Percentiles rank a stretch among this genome's conserved stretches.
These are phyloP conservation scores for Connochaetes taurinus DNA, from an alignment of 2,113 vertebrate species.

Conservation along the genomic window DNA sequence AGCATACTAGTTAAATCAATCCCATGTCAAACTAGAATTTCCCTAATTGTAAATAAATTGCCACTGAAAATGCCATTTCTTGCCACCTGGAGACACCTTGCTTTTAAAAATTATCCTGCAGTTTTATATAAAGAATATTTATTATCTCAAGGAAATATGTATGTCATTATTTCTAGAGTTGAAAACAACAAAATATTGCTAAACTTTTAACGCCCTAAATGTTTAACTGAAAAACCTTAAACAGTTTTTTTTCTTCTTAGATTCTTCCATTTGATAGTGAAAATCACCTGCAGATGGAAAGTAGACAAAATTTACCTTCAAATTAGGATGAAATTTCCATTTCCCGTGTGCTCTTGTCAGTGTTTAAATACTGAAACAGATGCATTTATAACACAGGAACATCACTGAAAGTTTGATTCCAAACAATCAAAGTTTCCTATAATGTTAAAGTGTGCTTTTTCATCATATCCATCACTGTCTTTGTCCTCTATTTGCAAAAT, in stretches of 20 bases:
- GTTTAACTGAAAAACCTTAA: background rate
- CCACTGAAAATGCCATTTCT: background rate
- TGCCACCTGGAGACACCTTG: background rate
- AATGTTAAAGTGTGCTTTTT: background rate
- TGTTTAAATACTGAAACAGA: background rate
- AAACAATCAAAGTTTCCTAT: background rate
- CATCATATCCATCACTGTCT: background rate
- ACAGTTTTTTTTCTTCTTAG: background rate
- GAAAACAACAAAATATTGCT: background rate
- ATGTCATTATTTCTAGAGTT: background rate
- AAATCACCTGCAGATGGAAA: background rate
- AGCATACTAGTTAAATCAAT: background rate
- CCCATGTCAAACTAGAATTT: background rate
- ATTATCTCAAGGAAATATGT: background rate
- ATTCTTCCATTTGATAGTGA: background rate
- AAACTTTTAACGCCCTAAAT: background rate
- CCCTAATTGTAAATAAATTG: background rate
- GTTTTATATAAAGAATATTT: background rate
- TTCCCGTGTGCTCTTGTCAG: background rate
- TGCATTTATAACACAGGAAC: background rate
- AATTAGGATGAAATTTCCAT: background rate
- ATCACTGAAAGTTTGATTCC: background rate
- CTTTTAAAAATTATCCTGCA: background rate
- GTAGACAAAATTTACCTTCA: background rate
- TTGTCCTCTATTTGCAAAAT: background rate